Evolutionary conservation across 30 jellyfish, hydroid and myxozoan species (phyloP).

Genomic region (Cassiopea andromeda): DNA sequence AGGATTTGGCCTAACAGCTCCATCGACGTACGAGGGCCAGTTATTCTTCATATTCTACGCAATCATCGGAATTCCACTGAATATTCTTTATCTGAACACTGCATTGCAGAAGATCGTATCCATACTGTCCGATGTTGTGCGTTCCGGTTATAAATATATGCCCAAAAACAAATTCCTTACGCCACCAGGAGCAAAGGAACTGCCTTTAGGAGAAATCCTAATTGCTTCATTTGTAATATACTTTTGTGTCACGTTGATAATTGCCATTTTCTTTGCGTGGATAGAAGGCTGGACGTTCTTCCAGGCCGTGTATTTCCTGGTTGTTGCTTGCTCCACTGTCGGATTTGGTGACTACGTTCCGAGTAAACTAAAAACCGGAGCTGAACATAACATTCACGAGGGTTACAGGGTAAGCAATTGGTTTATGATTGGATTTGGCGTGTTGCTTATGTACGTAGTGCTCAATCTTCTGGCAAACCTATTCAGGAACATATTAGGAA

Average conservation of each 20-base stretch:
- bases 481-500: conserved; percentile 48
- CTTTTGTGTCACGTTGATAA: conserved; percentile 28
- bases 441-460: conserved; percentile 71
- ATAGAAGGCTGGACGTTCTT: conserved; percentile 88
- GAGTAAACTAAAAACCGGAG: conserved; percentile 48
- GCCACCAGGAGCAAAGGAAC: conserved; percentile 69
- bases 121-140: conserved; percentile 55
- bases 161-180: conserved; percentile 64
- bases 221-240: conserved; percentile 48
- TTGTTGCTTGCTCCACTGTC: conserved; percentile 92
- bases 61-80: conserved; percentile 84
- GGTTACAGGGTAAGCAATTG: conserved; percentile 78
- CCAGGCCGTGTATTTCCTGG: conserved; percentile 78
- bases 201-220: conserved; percentile 82
- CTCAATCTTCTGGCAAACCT: conserved; percentile 81
- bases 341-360: conserved; percentile 97
- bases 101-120: conserved; percentile 73
- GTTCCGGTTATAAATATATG: conserved; percentile 50
- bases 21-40: conserved; percentile 86
- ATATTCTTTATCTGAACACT: conserved; percentile 80
- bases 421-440: conserved; percentile 84
- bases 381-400: conserved; percentile 64
- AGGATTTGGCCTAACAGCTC: conserved; percentile 95
- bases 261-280: conserved; percentile 48
- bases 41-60: conserved; percentile 86